Base-by-base conservation (phyloP, 2,888 invertebrate species). In the Andrena haemorrhoa region DNA sequence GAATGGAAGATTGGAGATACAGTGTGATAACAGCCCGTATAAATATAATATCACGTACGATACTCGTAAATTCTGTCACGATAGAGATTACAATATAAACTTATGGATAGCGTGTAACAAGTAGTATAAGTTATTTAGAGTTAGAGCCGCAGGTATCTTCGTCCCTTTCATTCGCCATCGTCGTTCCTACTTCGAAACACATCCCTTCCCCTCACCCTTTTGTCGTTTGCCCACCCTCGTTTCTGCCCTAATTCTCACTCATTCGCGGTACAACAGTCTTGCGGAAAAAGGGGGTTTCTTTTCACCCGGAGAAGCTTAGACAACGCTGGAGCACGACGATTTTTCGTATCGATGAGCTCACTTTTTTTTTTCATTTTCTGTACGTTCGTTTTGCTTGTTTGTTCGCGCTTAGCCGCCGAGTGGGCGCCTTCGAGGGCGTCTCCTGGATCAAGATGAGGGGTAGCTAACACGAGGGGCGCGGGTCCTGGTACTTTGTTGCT, bases 31-130 rank as follows among this genome's bases (percentile, higher is more conserved):
- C 92, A 92, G 91, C 91, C 89, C 89, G 90, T 92, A 92, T 91
- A 92, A 92, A 92, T 92, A 89, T 91, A 90, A 89, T 89, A 91
- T 91, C 90, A 90, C 90, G 89, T 91, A 91, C 86, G 90, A 91
- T 90, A 90, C 87, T 90, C 90, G 89, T 92, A 87, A 90, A 89
- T 90, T 89, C 86, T 88, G 88, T 91, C 88, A 90, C 88, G 87
- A 88, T 89, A 91, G 90, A 90, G 88, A 88, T 41, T 91, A 90
- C 88, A 87, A 91, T 91, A 91, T 92, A 92, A 93, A 93, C 92
- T 92, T 93, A 93, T 91, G 79, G 92, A 93, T 91, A 93, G 92
- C 91, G 89, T 92, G 23, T 56, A 92, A 93, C 93, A 93, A 92
- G 91, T 92, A 92, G 91, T 92, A 89, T 90, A 91, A 92, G 89